Conservation (phyloP, 2,888 invertebrate species). For the Liopterus haemorrhoidalis region DNA sequence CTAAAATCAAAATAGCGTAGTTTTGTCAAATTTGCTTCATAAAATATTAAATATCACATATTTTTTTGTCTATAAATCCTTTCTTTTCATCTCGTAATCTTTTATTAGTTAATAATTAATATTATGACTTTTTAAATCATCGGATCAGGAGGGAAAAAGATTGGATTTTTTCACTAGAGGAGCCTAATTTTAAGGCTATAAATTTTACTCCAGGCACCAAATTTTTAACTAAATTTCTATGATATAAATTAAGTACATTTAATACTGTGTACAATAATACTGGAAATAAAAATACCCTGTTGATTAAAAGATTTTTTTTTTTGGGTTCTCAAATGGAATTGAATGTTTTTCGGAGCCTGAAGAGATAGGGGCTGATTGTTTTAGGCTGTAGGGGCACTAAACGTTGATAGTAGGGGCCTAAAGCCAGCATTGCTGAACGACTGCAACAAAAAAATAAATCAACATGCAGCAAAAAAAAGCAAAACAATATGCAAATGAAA, state of each 20-base stretch:
- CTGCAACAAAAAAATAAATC: conserved; percentile 19
- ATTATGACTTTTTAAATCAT: too few species aligned
- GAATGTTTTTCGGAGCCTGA: conserved; percentile 32
- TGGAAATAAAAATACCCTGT: conserved; percentile 3
- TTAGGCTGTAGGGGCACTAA: conserved; percentile 25
- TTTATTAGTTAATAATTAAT: too few species aligned
- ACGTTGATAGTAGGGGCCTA: conserved; percentile 16
- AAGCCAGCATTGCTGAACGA: conserved; percentile 11
- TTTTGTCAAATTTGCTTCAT: too few species aligned
- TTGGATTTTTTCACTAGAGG: too few species aligned
- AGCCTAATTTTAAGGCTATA: too few species aligned
- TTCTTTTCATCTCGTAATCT: too few species aligned
- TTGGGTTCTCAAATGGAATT: conserved; percentile 27
- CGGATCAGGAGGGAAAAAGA: too few species aligned
- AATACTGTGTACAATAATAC: conserved; percentile 4
- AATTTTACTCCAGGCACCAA: too few species aligned
- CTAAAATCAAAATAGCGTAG: too few species aligned
- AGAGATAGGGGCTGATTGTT: conserved; percentile 30
- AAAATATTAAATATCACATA: too few species aligned
- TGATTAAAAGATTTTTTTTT: not conserved
- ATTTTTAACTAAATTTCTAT: not conserved
- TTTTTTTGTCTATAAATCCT: too few species aligned
- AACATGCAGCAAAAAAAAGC: too few species aligned
- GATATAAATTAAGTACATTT: not conserved
- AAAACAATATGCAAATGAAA: not conserved